Percentiles rank a stretch among this genome's conserved stretches.
Conservation (phyloP, 2,113 vertebrate genomes). For the Ahaetulla prasina region DNA sequence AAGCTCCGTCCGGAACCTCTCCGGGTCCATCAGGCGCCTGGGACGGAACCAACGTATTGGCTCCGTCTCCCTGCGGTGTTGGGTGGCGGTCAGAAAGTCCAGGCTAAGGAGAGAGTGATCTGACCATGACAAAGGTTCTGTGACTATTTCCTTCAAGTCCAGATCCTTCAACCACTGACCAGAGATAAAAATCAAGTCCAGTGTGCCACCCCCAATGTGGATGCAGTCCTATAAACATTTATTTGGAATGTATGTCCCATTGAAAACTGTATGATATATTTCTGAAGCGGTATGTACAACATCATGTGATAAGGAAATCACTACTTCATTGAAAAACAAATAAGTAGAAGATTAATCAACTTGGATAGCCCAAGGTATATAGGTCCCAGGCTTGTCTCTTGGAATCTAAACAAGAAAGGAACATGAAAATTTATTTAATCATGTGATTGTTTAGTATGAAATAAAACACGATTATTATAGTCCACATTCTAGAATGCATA, state of each 20-base stretch:
- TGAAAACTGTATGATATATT: neutral
- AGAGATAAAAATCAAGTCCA: no score
- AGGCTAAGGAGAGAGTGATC: no score
- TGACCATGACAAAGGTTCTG: no score
- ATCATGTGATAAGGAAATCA: neutral
- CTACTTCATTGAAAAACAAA: neutral
- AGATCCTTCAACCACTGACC: no score
- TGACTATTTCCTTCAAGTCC: no score
- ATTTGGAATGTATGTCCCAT: neutral
- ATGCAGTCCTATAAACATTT: neutral
- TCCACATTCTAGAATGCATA: neutral
- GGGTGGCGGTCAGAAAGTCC: no score
- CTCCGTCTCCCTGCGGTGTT: no score
- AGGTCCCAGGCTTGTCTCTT: constrained; percentile 56
- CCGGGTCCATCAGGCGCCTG: no score
- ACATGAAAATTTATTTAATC: constrained; percentile 13
- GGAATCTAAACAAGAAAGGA: constrained; percentile 56
- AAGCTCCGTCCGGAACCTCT: no score
- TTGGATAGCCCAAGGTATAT: constrained; percentile 54
- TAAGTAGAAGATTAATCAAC: constrained; percentile 14
- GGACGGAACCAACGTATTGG: no score
- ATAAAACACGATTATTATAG: neutral
- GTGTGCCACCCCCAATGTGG: no score
- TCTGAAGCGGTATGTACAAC: neutral
- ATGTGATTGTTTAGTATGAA: neutral